phyloP scores from a whole-genome alignment of 2,797 vertebrate genomes.

The Pipistrellus pygmaeus region DNA sequence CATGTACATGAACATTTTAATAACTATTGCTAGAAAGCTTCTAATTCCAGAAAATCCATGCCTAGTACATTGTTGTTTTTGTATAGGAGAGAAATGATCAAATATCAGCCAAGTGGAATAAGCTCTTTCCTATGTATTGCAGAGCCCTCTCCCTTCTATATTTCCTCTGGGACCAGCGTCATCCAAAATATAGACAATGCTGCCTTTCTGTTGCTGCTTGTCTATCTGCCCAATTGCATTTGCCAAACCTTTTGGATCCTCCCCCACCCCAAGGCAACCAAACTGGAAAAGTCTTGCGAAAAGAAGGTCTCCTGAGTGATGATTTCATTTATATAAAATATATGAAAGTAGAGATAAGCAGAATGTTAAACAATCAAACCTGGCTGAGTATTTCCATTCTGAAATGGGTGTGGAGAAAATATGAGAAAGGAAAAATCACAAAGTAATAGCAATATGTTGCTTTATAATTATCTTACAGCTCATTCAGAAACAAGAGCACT shows the following conservation, averaged over 20 bases:
- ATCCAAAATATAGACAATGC: conserved; percentile 41
- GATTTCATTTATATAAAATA: conserved; percentile 26
- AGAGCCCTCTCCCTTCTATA: neutral
- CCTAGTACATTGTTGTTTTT: conserved; percentile 38
- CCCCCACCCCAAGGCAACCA: neutral
- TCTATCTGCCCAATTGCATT: neutral
- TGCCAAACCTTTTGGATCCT: neutral
- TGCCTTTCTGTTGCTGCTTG: neutral
- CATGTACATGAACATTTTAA: neutral
- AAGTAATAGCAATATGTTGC: neutral
- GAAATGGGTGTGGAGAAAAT: conserved; percentile 39
- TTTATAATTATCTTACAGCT: neutral
- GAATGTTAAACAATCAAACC: neutral
- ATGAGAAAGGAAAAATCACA: neutral
- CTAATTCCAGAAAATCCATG: conserved; percentile 61
- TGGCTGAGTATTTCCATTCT: neutral
- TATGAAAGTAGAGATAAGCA: conserved; percentile 26
- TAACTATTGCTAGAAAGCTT: conserved; percentile 33
- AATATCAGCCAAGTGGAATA: conserved; percentile 16
- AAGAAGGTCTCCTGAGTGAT: conserved; percentile 51
- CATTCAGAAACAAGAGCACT: conserved; percentile 2
- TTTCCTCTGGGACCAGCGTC: neutral
- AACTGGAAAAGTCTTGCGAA: neutral
- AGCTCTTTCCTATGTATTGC: neutral
- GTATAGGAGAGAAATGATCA: conserved; percentile 51